Conservation (phyloP, 2,113 vertebrate species). For the Brevimyrus niger region DNA sequence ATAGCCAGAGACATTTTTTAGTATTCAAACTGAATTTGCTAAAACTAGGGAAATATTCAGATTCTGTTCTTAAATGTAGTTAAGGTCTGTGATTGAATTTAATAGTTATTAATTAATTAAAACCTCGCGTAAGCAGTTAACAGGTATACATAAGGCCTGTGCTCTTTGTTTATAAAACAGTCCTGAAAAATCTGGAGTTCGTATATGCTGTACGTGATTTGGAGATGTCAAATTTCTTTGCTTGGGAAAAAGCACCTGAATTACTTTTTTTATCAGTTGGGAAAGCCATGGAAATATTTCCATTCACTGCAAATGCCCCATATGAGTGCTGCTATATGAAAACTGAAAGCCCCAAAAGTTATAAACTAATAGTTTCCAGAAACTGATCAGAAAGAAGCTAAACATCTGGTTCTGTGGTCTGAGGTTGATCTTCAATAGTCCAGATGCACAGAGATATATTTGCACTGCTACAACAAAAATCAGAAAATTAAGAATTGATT, state of each 20-base stretch:
- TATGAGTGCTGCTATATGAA: neutral
- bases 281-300: neutral
- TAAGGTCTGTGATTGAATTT: too few relatives aligned
- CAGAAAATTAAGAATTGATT: neutral
- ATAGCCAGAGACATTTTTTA: neutral
- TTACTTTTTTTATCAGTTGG: too few relatives aligned
- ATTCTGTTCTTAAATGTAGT: neutral
- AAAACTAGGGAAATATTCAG: neutral
- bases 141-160: neutral
- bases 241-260: neutral
- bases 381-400: neutral
- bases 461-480: neutral
- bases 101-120: neutral
- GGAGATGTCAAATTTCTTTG: neutral
- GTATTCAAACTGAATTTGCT: neutral
- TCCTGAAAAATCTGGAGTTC: neutral
- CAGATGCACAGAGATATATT: neutral
- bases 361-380: neutral
- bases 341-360: neutral
- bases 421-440: neutral
- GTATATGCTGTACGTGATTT: neutral
- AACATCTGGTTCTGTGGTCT: neutral
- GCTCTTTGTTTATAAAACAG: neutral
- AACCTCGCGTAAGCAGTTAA: neutral
- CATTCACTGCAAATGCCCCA: neutral